Evolutionary conservation across 2,888 invertebrate genomes (phyloP).

Genomic region (Drosophila mimica): DNA sequence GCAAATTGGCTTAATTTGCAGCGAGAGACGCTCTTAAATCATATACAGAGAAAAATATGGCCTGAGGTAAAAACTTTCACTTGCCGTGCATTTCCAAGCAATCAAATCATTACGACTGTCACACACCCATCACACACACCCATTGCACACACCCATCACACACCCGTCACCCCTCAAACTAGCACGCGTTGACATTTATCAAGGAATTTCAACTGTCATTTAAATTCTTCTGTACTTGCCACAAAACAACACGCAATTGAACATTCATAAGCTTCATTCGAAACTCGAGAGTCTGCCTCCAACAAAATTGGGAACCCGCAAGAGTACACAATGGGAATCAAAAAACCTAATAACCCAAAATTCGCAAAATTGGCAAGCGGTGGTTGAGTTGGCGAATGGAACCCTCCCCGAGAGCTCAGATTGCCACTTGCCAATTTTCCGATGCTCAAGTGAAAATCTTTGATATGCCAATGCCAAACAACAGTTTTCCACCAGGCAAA

Average conservation of each 20-base stretch:
- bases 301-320: conserved; percentile 46
- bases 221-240: conserved; percentile 47
- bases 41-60: conserved; percentile 29
- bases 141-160: background rate
- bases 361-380: conserved; percentile 60
- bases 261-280: conserved; percentile 63
- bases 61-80: conserved; percentile 46
- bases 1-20: conserved; percentile 71
- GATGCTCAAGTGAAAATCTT: conserved; percentile 66
- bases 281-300: background rate
- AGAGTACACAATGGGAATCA: conserved; percentile 41
- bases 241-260: conserved; percentile 66
- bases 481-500: conserved; percentile 58
- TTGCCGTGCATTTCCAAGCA: conserved; percentile 57
- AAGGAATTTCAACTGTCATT: conserved; percentile 71
- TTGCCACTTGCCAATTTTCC: conserved; percentile 61
- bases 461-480: conserved; percentile 63
- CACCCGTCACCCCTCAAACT: background rate
- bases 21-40: conserved; percentile 49
- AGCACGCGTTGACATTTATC: conserved; percentile 74
- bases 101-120: conserved; percentile 65
- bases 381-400: conserved; percentile 7
- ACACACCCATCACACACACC: conserved; percentile 24
- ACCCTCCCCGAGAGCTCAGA: conserved; percentile 33
- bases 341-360: conserved; percentile 71